Percentiles rank a stretch among this genome's conserved stretches.
These are phyloP conservation scores for Leptinotarsa undecemlineata DNA, from an alignment of 1,140 invertebrate genomes.

Conservation along the genomic window DNA sequence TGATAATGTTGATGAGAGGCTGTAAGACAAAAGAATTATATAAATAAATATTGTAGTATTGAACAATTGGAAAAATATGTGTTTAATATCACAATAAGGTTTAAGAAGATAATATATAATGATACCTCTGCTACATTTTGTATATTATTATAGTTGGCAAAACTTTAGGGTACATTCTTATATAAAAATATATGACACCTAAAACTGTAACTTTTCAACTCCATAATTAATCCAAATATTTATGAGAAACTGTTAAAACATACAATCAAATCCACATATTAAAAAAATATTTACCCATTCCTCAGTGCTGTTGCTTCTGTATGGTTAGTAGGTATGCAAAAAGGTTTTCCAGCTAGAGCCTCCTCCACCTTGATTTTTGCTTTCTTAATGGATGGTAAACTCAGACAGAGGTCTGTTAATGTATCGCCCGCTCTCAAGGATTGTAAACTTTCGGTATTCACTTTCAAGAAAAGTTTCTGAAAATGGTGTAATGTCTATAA, in stretches of 20 bases:
- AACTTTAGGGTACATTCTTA: too few species aligned
- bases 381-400: conserved; percentile 73
- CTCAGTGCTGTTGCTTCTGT: conserved; percentile 75
- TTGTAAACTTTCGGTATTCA: conserved; percentile 62
- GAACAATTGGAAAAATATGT: too few species aligned
- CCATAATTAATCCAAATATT: too few species aligned
- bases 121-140: background rate
- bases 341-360: conserved; percentile 68
- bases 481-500: conserved; percentile 27
- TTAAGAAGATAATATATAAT: background rate
- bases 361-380: conserved; percentile 75
- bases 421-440: conserved; percentile 75
- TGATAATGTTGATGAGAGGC: conserved; percentile 74
- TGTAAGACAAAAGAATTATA: conserved; percentile 54
- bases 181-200: too few species aligned
- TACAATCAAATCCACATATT: too few species aligned
- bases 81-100: background rate
- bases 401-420: conserved; percentile 77
- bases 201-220: too few species aligned
- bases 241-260: too few species aligned
- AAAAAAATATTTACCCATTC: conserved; percentile 56
- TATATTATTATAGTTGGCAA: too few species aligned
- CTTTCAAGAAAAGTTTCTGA: conserved; percentile 61
- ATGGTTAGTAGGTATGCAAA: conserved; percentile 69
- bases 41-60: background rate